Evolutionary conservation across 1,140 invertebrate species (phyloP), one percentile per base, ranked within the genome.

Genomic region (Drosophila bifasciata): DNA sequence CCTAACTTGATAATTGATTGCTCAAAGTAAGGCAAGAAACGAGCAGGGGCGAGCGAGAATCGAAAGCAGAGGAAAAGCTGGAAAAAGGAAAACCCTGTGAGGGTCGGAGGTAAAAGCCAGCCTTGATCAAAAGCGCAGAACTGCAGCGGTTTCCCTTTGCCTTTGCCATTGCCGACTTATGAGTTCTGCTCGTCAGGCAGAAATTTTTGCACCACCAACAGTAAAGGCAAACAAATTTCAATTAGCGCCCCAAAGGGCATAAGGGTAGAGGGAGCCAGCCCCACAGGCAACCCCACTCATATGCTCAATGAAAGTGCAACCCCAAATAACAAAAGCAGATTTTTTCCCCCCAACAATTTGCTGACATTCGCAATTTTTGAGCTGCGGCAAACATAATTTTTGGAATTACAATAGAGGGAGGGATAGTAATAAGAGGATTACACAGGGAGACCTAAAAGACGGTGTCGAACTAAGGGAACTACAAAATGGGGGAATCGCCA

Each of bases 1-100:
- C 55, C 41, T 51, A 75, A 74, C 61, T 75, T 75, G 71, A 76
- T 66, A 79, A 53, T 79, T 70, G 77, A 80, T 79, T 76, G 72
- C 67, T 72, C 72, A 79, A 73, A 79, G 59, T 70, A 40, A 59
- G 53, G 16, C 32, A 56, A 68, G 68, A 45, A 44, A 36, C 17
- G 25, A 55, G 56, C 19, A 53, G 13, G 21, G 21, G 13, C 16
- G 15, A 5, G 28, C 5, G 28, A n/a, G 11, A 50, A 23, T 8
- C 11, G n/a, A 53, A 32, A 3, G 1, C n/a, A 59, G 17, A 49
- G 16, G 32, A 49, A 36, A 36, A 36, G 32, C 32, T n/a, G n/a
- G n/a, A 4, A 36, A 11, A 8, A 2, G 28, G 28, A 32, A 32
- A 32, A 32, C 0, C 28, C 8, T 36, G 32, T 13, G 32, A 36